Evolutionary conservation across 1,140 invertebrate species (phyloP).

Genomic region (Aphidius ervi): DNA sequence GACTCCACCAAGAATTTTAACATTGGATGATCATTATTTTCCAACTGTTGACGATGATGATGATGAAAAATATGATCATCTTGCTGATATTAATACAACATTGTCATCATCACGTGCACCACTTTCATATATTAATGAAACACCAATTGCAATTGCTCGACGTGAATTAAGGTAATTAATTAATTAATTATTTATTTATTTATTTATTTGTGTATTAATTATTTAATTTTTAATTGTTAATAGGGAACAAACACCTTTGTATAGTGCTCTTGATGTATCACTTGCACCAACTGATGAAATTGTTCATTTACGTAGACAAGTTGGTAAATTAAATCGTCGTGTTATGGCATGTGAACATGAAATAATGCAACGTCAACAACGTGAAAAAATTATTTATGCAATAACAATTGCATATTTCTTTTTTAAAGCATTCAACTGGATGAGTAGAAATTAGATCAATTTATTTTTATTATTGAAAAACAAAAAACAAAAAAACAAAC

Average conservation of each 20-base stretch:
- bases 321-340: conserved; percentile 79
- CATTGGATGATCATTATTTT: conserved; percentile 75
- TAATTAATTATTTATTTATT: conserved; percentile 6
- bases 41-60: conserved; percentile 66
- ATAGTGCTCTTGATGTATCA: conserved; percentile 58
- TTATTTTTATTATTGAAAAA: not conserved
- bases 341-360: conserved; percentile 81
- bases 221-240: conserved; percentile 6
- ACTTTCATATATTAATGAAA: conserved; percentile 34
- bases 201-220: not conserved
- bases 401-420: conserved; percentile 78
- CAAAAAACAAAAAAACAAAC: too few species aligned
- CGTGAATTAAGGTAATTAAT: conserved; percentile 34
- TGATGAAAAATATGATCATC: conserved; percentile 24
- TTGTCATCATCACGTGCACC: conserved; percentile 13
- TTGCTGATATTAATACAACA: conserved; percentile 27
- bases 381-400: conserved; percentile 77
- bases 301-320: conserved; percentile 73
- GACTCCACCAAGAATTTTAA: conserved; percentile 77
- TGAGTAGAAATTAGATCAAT: conserved; percentile 59
- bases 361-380: conserved; percentile 71
- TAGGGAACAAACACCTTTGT: conserved; percentile 63
- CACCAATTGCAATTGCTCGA: conserved; percentile 38
- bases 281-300: conserved; percentile 73
- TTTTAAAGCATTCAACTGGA: conserved; percentile 80